Evolutionary conservation across 2,888 invertebrate genomes (phyloP).

Genomic region (Bhutanitis thaidina): DNA sequence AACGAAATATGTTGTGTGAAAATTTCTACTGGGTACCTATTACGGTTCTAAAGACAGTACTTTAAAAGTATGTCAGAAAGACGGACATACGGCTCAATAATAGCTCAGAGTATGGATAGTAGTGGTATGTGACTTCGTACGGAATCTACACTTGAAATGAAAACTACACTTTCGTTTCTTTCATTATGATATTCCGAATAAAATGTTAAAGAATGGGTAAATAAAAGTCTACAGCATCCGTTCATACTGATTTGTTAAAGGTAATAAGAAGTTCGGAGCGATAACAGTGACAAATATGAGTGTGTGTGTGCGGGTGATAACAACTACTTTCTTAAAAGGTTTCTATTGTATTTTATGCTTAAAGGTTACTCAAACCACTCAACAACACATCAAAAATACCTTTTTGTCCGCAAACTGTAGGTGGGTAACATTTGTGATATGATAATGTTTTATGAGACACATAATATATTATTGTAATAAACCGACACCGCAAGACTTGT

Average conservation of each 20-base stretch:
- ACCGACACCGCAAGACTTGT: too few relatives aligned
- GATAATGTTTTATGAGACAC: neutral
- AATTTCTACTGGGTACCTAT: too few relatives aligned
- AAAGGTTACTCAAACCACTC: neutral
- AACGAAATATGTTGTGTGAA: too few relatives aligned
- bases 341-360: neutral
- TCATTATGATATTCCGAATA: slow-evolving; percentile 3
- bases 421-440: neutral
- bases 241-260: neutral
- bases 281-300: neutral
- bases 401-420: neutral
- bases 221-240: neutral
- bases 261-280: neutral
- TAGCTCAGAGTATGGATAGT: too few relatives aligned
- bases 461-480: too few relatives aligned
- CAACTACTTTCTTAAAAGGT: neutral
- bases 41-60: too few relatives aligned
- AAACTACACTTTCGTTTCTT: slow-evolving; percentile 21
- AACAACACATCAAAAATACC: neutral
- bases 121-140: too few relatives aligned
- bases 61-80: too few relatives aligned
- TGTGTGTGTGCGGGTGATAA: neutral
- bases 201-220: neutral
- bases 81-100: too few relatives aligned
- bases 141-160: too few relatives aligned